Evolutionary conservation across 1,140 invertebrate genomes (phyloP).

Genomic region (Rhyacophila brunnea): DNA sequence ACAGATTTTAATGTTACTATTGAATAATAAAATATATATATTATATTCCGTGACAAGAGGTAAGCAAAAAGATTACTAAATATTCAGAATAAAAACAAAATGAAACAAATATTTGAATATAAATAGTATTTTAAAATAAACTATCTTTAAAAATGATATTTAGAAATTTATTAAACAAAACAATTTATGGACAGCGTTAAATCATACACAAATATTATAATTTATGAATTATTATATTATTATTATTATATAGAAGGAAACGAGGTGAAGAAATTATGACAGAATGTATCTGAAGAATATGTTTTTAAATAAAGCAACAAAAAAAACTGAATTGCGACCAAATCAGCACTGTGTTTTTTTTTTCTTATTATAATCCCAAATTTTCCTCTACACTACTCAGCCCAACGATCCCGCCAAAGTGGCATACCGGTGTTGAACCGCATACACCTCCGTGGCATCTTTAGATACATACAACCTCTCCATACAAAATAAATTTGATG

Average conservation of each 20-base stretch:
- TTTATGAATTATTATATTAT: neutral
- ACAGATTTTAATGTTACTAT: neutral
- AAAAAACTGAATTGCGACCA: conserved; percentile 9
- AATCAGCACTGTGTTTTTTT: neutral
- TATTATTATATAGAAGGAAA: neutral
- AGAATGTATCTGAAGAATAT: conserved; percentile 4
- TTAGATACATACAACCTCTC: too few species aligned
- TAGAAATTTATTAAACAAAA: neutral
- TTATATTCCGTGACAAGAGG: neutral
- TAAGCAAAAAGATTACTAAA: too few species aligned
- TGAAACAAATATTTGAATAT: neutral
- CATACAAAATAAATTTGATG: too few species aligned
- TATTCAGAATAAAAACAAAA: neutral
- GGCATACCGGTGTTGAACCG: too few species aligned
- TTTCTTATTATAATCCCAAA: neutral
- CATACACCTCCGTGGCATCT: too few species aligned
- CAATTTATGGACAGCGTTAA: neutral
- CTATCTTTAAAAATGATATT: neutral
- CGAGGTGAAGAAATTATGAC: neutral
- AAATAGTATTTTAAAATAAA: too few species aligned
- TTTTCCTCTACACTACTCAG: too few species aligned
- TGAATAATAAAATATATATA: neutral
- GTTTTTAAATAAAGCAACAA: conserved; percentile 10
- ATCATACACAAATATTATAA: neutral
- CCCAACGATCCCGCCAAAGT: too few species aligned